Conservation (phyloP, 2,888 invertebrate genomes). For the Drosophila affinis region DNA sequence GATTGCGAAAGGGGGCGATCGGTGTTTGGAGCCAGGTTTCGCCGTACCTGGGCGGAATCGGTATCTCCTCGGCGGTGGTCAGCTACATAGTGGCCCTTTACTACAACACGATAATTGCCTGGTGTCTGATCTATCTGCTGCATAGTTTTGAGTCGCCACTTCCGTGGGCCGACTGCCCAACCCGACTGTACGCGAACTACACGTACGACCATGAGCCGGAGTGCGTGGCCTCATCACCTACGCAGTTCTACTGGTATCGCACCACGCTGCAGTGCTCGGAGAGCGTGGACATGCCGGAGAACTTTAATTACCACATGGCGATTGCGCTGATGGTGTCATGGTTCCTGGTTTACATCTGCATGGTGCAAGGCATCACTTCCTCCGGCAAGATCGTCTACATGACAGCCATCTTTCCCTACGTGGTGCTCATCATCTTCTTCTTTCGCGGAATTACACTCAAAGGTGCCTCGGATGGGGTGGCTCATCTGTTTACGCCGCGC, state of each 20-base stretch:
- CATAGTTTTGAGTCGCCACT: constrained; percentile 96
- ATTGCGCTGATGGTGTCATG: constrained; percentile 94
- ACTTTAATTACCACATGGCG: constrained; percentile 96
- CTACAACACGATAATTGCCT: constrained; percentile 98
- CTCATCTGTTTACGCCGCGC: constrained; percentile 95
- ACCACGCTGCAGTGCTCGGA: constrained; percentile 95
- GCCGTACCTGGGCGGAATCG: constrained; percentile 94
- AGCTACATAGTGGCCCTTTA: constrained; percentile 98
- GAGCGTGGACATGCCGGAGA: constrained; percentile 93
- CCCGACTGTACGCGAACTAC: constrained; percentile 90
- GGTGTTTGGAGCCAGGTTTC: constrained; percentile 97
- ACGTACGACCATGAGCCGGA: constrained; percentile 92
- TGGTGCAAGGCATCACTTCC: constrained; percentile 98
- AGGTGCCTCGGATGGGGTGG: constrained; percentile 91
- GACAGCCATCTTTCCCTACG: constrained; percentile 98
- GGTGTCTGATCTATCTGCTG: constrained; percentile 97
- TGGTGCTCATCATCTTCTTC: constrained; percentile 97
- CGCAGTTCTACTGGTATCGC: constrained; percentile 97
- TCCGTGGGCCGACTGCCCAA: constrained; percentile 96
- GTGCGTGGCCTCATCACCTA: constrained; percentile 93
- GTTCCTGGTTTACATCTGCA: constrained; percentile 97
- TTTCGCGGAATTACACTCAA: constrained; percentile 95
- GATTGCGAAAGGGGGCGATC: constrained; percentile 95
- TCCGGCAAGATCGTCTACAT: constrained; percentile 98
- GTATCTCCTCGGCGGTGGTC: constrained; percentile 97